Percentiles rank a stretch among this genome's conserved stretches.
phyloP scores from a whole-genome alignment of 2,113 vertebrate genomes.

The Caranx melampygus region DNA sequence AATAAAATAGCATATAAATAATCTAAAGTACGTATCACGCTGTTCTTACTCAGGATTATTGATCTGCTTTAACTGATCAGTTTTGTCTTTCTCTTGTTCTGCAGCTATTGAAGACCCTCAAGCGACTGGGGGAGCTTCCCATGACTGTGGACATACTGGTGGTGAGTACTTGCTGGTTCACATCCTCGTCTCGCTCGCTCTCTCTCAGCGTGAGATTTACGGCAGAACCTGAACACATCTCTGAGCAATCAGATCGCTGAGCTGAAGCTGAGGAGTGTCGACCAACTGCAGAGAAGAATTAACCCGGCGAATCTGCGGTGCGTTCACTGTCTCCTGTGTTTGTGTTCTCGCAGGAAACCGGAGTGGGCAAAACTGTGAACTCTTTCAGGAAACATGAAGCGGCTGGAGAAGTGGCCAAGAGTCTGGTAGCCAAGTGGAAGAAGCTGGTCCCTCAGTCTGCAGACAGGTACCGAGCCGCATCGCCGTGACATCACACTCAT shows the following conservation, averaged over 20 bases:
- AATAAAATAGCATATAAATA: no score
- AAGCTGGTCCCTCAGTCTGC: constrained; percentile 91
- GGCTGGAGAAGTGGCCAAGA: constrained; percentile 90
- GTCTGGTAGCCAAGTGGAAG: constrained; percentile 96
- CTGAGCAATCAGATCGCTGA: not conserved
- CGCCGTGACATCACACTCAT: not conserved
- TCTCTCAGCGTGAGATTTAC: not conserved
- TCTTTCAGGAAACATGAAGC: constrained; percentile 93
- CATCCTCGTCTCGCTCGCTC: not conserved
- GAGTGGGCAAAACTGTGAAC: constrained; percentile 96
- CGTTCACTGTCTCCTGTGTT: constrained; percentile 3
- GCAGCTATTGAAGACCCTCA: constrained; percentile 94
- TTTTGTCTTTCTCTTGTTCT: constrained; percentile 55
- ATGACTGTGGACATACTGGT: constrained; percentile 97
- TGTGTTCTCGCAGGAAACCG: constrained; percentile 87
- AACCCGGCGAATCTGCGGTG: not conserved
- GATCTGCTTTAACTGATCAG: not conserved
- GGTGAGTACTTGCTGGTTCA: constrained; percentile 83
- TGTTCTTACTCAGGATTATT: not conserved
- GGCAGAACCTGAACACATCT: constrained; percentile 1
- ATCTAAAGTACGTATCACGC: no score
- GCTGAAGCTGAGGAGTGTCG: not conserved
- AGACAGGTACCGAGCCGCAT: constrained; percentile 83
- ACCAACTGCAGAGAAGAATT: not conserved
- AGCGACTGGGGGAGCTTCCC: constrained; percentile 91